phyloP scores from a whole-genome alignment of 2,113 vertebrate genomes.

The Chroicocephalus ridibundus region DNA sequence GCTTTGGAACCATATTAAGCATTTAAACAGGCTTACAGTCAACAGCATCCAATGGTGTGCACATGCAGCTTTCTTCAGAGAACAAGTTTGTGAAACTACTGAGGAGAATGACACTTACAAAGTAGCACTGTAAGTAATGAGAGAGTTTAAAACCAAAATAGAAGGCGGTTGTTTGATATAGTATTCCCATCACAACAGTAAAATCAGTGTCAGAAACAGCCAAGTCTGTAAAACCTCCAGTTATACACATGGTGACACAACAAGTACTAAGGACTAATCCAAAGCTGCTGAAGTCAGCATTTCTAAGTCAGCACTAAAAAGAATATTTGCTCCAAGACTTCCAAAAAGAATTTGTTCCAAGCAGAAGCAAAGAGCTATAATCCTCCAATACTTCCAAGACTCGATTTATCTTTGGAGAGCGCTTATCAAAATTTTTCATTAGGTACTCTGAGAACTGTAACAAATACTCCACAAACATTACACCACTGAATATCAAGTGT shows the following conservation, averaged over 20 bases:
- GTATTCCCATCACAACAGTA: not conserved
- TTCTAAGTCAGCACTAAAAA: not conserved
- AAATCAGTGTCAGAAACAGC: not conserved
- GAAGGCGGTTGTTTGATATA: not conserved
- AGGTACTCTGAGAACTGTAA: not conserved
- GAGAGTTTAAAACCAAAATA: not conserved
- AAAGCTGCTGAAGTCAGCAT: not conserved
- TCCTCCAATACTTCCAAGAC: not conserved
- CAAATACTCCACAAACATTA: not conserved
- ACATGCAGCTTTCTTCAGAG: not conserved
- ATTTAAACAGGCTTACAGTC: not conserved
- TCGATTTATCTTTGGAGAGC: not conserved
- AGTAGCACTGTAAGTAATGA: not conserved
- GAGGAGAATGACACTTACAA: not conserved
- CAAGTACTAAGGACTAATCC: not conserved
- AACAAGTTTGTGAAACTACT: not conserved
- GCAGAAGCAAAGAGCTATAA: not conserved
- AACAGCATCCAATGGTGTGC: not conserved
- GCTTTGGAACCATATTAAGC: not conserved
- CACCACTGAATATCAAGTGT: rapidly evolving
- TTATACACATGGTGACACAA: not conserved
- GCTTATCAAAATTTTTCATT: not conserved
- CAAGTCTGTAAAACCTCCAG: not conserved
- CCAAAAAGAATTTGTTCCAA: not conserved
- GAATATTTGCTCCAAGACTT: not conserved